Conservation (phyloP, 2,888 invertebrate species). For the Apodemia duryi region DNA sequence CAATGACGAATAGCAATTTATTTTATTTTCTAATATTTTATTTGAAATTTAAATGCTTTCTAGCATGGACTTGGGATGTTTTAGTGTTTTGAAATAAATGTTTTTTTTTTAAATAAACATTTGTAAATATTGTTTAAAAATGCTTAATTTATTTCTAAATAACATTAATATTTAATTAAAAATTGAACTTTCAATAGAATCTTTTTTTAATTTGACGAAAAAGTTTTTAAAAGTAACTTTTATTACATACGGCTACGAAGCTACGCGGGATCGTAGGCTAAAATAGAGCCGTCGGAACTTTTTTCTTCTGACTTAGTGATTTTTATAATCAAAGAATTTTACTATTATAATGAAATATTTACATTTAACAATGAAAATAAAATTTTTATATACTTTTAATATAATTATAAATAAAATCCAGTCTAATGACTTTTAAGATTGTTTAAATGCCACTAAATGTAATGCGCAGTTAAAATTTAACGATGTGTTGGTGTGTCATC, state of each 20-base stretch:
- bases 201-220: neutral
- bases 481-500: conserved; percentile 23
- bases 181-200: neutral
- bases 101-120: neutral
- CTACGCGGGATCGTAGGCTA: conserved; percentile 64
- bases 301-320: conserved; percentile 29
- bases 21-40: conserved; percentile 29
- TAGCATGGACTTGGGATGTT: neutral
- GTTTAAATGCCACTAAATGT: neutral
- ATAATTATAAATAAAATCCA: neutral
- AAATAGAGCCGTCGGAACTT: conserved; percentile 70
- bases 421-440: neutral
- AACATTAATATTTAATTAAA: neutral
- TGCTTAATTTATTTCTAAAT: neutral
- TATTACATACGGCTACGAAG: conserved; percentile 34
- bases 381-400: neutral
- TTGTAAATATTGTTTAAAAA: neutral
- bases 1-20: conserved; percentile 30
- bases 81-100: neutral
- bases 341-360: conserved; percentile 2
- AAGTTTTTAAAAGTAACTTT: conserved; percentile 1
- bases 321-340: neutral
- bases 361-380: neutral
- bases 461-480: conserved; percentile 6
- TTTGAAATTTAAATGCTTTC: conserved; percentile 26